phyloP scores from a whole-genome alignment of 1,140 invertebrate species.

The Drosophila busckii region DNA sequence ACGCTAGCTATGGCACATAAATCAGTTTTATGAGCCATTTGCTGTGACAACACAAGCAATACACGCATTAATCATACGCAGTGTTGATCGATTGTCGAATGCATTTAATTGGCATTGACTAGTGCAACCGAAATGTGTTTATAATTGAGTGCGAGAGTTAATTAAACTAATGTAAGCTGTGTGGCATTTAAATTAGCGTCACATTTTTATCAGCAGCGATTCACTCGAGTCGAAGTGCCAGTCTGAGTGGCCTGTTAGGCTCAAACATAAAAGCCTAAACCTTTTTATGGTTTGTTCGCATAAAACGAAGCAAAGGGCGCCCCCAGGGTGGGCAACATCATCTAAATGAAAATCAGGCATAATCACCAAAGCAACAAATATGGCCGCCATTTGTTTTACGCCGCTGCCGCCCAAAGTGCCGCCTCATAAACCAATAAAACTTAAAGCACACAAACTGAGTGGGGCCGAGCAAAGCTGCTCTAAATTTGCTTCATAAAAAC shows the following conservation, averaged over 20 bases:
- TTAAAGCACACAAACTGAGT: slow-evolving; percentile 13
- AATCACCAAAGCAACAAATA: slow-evolving; percentile 56
- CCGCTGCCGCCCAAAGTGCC: slow-evolving; percentile 4
- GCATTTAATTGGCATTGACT: slow-evolving; percentile 31
- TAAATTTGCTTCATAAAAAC: slow-evolving; percentile 26
- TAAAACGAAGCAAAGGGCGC: neutral
- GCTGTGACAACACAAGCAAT: neutral
- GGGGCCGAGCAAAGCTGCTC: neutral
- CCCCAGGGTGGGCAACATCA: slow-evolving; percentile 36
- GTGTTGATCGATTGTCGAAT: slow-evolving; percentile 25
- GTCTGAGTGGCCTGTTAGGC: no score
- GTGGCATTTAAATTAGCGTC: no score
- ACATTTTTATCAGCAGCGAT: no score
- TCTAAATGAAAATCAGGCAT: slow-evolving; percentile 73
- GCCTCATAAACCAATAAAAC: slow-evolving; percentile 38
- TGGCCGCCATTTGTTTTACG: slow-evolving; percentile 42
- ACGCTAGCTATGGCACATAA: slow-evolving; percentile 24
- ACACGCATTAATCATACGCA: slow-evolving; percentile 54
- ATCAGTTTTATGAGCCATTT: slow-evolving; percentile 37
- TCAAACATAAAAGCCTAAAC: slow-evolving; percentile 31
- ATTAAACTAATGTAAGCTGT: no score
- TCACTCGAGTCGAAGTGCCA: no score
- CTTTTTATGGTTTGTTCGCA: slow-evolving; percentile 39
- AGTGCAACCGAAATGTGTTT: no score
- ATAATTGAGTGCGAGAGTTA: no score